Percentiles rank a stretch among this genome's conserved stretches.
Conservation (phyloP, 1,140 invertebrate genomes). For the Drosophila equinoxialis region DNA sequence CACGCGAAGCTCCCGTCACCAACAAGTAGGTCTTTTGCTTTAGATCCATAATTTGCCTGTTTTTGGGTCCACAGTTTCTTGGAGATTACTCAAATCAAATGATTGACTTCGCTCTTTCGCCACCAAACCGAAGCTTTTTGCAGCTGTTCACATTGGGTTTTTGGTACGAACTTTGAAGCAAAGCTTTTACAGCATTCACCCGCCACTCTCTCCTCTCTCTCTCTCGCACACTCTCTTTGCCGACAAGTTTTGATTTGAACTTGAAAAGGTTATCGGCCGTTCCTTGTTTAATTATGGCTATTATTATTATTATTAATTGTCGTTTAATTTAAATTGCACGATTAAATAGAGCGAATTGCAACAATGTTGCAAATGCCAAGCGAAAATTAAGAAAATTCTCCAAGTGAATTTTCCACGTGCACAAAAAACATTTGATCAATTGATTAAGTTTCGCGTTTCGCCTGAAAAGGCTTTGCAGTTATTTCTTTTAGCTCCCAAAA, state of each 20-base stretch:
- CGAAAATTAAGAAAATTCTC: neutral
- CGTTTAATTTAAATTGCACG: conserved; percentile 5
- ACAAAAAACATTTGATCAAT: too few relatives aligned
- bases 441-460: neutral
- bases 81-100: conserved; percentile 3
- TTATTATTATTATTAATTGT: conserved; percentile 17
- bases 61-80: conserved; percentile 9
- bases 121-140: neutral
- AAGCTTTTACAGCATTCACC: conserved; percentile 7
- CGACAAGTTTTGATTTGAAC: conserved; percentile 7
- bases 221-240: neutral
- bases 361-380: conserved; percentile 1
- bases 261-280: conserved; percentile 16
- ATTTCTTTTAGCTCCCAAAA: neutral
- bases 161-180: neutral
- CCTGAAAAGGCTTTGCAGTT: neutral
- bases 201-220: too few relatives aligned
- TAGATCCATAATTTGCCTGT: conserved; percentile 55
- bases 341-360: conserved; percentile 17
- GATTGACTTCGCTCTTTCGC: neutral
- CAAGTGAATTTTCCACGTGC: too few relatives aligned
- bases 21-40: conserved; percentile 85
- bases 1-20: conserved; percentile 94
- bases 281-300: conserved; percentile 6
- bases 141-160: neutral